Evolutionary conservation across 1,140 invertebrate species (phyloP), one percentile per base, ranked within the genome.

Genomic region (Papilio aristodemus): DNA sequence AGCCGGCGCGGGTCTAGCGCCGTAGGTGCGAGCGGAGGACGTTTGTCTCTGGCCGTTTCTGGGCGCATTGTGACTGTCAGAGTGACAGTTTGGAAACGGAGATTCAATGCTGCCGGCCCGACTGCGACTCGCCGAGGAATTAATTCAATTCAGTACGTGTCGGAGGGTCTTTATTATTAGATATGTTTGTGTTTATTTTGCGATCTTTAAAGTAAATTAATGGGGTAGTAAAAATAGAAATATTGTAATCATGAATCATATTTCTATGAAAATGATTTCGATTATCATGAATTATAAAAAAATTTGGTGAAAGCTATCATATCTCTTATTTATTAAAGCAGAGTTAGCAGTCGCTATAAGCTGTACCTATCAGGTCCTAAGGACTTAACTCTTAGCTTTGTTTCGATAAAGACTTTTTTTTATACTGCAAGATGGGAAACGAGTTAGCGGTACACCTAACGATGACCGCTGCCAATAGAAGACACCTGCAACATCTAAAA

Each of bases 21-120:
- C 46, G 58, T 81, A 83, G 85, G 85, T 86, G 85, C 74, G 80
- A 76, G 78, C 69, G 72, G 68, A 14, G 54, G 77, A 77, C 76
- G 75, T 78, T 71, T 60, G 73, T 71, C 59, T 59, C 62, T 71
- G 27, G 70, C 72, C 74, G 79, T 83, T 74, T 78, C 72, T 77
- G 72, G 72, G 59, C 70, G 72, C 71, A 71, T 69, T 62, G 74
- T 71, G 72, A 74, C 67, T 59, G 72, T 71, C 74, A 76, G 68
- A 74, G 72, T 74, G 67, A 60, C 41, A 67, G 60, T 75, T 75
- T 77, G 80, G 73, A 79, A 84, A 59, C 69, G 64, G 72, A 71
- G 74, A 80, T 77, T 77, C 79, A 75, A 70, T 76, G 72, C 79
- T 71, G 64, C 63, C 63, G 58, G 71, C 67, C 64, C 71, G 69